These are phyloP conservation scores for Epinephelus fuscoguttatus DNA, from an alignment of 2,113 vertebrate genomes.

Conservation along the genomic window DNA sequence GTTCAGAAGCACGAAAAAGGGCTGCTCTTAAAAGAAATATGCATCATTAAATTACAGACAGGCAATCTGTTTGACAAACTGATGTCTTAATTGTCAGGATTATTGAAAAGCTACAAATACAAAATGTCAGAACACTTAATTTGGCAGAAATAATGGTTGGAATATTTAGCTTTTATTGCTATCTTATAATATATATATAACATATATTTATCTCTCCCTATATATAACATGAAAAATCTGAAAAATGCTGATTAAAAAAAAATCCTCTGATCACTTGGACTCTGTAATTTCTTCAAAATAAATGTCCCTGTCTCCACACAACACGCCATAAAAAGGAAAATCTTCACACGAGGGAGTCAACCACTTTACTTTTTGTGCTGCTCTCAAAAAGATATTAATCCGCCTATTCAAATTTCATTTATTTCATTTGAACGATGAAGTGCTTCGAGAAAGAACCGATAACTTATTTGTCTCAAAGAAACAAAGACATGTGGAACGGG, in stretches of 20 bases:
- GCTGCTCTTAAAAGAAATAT: not conserved
- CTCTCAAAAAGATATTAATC: not conserved
- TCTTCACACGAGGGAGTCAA: not conserved
- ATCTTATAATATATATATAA: not conserved
- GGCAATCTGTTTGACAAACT: not conserved
- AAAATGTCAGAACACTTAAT: not conserved
- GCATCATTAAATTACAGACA: not conserved
- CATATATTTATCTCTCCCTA: not conserved
- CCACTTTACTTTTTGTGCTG: not conserved
- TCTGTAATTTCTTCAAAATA: not conserved
- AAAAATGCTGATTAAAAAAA: not conserved
- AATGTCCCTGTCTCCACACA: not conserved
- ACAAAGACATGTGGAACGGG: slow-evolving; percentile 48
- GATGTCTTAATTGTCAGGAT: not conserved
- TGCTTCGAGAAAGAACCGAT: slow-evolving; percentile 14
- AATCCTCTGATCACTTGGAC: not conserved
- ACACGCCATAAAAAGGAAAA: not conserved
- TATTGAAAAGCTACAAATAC: not conserved
- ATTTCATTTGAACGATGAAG: slow-evolving; percentile 44
- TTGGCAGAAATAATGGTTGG: not conserved
- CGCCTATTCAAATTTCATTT: not conserved
- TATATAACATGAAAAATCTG: not conserved
- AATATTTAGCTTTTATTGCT: not conserved
- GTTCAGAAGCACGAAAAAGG: not conserved
- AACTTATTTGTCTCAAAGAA: slow-evolving; percentile 59